A percentile compares a stretch with the other conserved stretches of the same genome.
These are phyloP conservation scores for Catalaphyllia jardinei DNA, from an alignment of 64 coral and sea anemone genomes.

Conservation along the genomic window DNA sequence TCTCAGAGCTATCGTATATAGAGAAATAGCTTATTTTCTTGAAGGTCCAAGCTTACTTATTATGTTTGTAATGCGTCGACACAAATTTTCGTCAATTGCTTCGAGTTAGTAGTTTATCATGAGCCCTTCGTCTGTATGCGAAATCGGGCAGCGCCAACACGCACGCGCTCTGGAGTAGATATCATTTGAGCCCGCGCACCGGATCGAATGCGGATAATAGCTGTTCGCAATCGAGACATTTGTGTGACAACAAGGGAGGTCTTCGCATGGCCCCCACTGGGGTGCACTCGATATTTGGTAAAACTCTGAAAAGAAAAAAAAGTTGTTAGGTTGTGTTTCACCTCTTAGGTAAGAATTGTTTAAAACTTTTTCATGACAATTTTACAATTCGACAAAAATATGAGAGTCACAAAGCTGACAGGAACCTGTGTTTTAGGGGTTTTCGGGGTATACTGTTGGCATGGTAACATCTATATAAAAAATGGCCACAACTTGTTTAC, in stretches of 20 bases:
- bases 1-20: neutral
- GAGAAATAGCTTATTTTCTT: neutral
- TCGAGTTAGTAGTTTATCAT: constrained; percentile 6
- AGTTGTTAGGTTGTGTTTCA: neutral
- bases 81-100: neutral
- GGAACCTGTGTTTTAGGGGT: too few species aligned
- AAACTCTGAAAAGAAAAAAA: neutral
- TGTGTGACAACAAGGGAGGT: constrained; percentile 8
- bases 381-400: too few species aligned
- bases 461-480: too few species aligned
- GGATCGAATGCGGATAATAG: constrained; percentile 5
- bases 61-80: neutral
- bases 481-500: too few species aligned
- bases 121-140: neutral
- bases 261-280: constrained; percentile 15
- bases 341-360: too few species aligned
- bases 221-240: neutral
- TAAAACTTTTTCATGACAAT: too few species aligned
- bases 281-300: neutral
- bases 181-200: constrained; percentile 17
- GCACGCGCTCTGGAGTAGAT: constrained; percentile 11
- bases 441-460: too few species aligned
- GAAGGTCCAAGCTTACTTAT: neutral
- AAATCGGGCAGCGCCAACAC: constrained; percentile 16
- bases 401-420: too few species aligned